Percentiles rank a stretch among this genome's conserved stretches.
Evolutionary conservation across 2,888 invertebrate species (phyloP).

Genomic region (Marronus borbonicus): DNA sequence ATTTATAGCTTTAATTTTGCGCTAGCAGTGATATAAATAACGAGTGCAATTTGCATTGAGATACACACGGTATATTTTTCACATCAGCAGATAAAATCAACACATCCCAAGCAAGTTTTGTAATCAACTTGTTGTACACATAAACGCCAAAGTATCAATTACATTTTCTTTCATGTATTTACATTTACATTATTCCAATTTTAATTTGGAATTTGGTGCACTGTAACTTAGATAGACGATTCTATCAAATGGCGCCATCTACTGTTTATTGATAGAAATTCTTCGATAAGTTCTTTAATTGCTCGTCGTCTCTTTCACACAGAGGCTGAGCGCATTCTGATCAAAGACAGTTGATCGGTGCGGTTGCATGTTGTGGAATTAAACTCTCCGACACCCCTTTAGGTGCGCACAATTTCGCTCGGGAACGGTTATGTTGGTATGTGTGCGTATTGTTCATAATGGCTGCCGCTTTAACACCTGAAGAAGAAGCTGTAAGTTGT

Average conservation of each 20-base stretch:
- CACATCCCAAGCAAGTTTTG: too few relatives aligned
- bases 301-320: background rate
- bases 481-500: conserved; percentile 83
- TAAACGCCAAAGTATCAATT: too few relatives aligned
- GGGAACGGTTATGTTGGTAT: conserved; percentile 51
- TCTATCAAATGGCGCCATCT: background rate
- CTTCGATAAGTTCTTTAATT: background rate
- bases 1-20: too few relatives aligned
- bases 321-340: background rate
- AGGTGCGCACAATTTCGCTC: conserved; percentile 48
- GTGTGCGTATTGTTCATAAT: conserved; percentile 68
- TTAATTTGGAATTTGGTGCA: too few relatives aligned
- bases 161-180: too few relatives aligned
- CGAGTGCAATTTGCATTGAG: too few relatives aligned
- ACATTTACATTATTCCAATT: too few relatives aligned
- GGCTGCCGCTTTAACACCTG: conserved; percentile 84
- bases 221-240: too few relatives aligned
- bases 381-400: conserved; percentile 21
- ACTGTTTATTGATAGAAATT: background rate
- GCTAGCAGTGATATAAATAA: too few relatives aligned
- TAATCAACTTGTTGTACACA: too few relatives aligned
- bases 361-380: conserved; percentile 6
- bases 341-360: background rate
- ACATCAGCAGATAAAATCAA: too few relatives aligned
- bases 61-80: too few relatives aligned